A percentile compares a stretch with the other conserved stretches of the same genome.
These are phyloP conservation scores for Melitaea cinxia DNA, from an alignment of 1,140 invertebrate species.

Conservation along the genomic window DNA sequence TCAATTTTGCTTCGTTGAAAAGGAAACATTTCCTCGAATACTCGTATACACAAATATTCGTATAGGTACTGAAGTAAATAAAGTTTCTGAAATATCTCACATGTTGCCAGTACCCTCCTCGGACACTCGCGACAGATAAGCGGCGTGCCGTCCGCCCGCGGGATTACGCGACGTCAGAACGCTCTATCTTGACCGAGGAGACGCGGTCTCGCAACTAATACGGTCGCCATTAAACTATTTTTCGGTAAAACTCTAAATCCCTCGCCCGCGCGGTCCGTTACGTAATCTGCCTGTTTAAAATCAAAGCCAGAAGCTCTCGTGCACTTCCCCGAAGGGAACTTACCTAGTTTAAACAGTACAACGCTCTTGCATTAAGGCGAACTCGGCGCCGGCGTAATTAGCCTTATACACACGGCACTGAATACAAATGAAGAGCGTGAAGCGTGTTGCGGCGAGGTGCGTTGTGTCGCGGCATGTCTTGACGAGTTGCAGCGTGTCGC, in stretches of 20 bases:
- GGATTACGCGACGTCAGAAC: not conserved
- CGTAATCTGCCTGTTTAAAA: not conserved
- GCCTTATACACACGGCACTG: conserved; percentile 13
- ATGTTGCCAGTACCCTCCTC: not conserved
- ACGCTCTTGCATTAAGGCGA: conserved; percentile 12
- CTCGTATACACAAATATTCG: conserved; percentile 4
- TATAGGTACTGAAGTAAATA: conserved; percentile 16
- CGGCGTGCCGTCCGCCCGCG: conserved; percentile 1
- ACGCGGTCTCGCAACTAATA: conserved; percentile 2
- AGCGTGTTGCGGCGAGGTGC: not conserved
- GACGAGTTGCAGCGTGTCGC: not conserved
- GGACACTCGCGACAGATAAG: conserved; percentile 5
- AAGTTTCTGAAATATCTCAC: conserved; percentile 9
- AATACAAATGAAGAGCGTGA: conserved; percentile 1
- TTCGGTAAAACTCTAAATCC: conserved; percentile 13
- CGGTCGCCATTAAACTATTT: conserved; percentile 16
- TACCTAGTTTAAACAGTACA: conserved; percentile 11
- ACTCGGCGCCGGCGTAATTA: conserved; percentile 18
- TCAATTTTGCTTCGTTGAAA: not conserved
- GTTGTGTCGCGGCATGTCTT: not conserved
- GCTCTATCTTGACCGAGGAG: not conserved
- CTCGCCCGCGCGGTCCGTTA: not conserved
- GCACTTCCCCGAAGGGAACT: conserved; percentile 12
- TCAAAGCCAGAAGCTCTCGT: not conserved
- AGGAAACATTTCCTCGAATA: conserved; percentile 2